phyloP scores from a whole-genome alignment of 2,888 invertebrate species.

The Andrena bicolor region DNA sequence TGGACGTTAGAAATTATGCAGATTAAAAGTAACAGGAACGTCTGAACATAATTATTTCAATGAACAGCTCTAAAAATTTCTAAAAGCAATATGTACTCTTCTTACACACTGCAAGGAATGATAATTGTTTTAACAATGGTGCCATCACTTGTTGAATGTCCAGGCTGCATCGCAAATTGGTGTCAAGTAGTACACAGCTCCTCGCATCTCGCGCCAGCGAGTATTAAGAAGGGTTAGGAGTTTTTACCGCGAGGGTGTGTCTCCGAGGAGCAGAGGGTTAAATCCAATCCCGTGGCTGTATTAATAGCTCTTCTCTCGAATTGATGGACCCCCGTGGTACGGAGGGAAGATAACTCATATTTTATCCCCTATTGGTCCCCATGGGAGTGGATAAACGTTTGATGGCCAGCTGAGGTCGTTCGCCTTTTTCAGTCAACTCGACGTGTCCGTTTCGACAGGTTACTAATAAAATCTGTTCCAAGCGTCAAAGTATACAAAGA shows the following conservation, averaged over 20 bases:
- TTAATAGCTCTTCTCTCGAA: slow-evolving; percentile 82
- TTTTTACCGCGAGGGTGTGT: slow-evolving; percentile 75
- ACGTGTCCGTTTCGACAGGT: slow-evolving; percentile 47
- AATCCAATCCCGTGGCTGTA: slow-evolving; percentile 80
- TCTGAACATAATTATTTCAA: too few species aligned
- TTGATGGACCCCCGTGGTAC: slow-evolving; percentile 79
- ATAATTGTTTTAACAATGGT: not conserved
- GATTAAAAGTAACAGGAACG: too few species aligned
- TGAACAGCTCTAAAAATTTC: not conserved
- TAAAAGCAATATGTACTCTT: too few species aligned
- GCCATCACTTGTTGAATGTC: slow-evolving; percentile 50
- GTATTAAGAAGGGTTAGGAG: slow-evolving; percentile 77
- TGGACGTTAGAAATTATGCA: too few species aligned
- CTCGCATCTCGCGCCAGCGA: slow-evolving; percentile 41
- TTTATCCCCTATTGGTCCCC: slow-evolving; percentile 79
- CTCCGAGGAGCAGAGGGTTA: slow-evolving; percentile 70
- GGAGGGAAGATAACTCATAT: slow-evolving; percentile 75
- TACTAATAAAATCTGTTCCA: slow-evolving; percentile 38
- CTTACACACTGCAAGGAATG: too few species aligned
- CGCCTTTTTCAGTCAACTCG: slow-evolving; percentile 67
- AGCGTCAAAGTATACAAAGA: not conserved
- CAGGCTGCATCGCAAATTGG: slow-evolving; percentile 59
- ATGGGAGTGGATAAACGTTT: slow-evolving; percentile 78
- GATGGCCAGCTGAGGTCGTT: slow-evolving; percentile 80
- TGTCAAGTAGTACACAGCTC: slow-evolving; percentile 50